phyloP scores from a whole-genome alignment of 2,888 invertebrate genomes.

The Ophioninae sp. region DNA sequence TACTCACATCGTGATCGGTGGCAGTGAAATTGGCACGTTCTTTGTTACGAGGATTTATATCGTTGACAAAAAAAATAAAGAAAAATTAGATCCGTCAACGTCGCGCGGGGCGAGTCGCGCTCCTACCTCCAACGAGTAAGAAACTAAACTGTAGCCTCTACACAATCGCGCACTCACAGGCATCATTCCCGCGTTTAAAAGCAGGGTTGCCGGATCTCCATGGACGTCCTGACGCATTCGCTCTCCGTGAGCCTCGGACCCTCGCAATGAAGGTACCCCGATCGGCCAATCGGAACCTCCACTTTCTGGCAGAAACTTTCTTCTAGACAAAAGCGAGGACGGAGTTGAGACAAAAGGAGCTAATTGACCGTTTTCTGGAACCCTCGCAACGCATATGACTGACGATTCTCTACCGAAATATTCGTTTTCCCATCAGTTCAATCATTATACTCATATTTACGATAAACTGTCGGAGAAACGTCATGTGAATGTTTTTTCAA shows the following conservation, averaged over 20 bases:
- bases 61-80: constrained; percentile 22
- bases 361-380: constrained; percentile 56
- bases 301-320: constrained; percentile 39
- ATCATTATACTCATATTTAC: background rate
- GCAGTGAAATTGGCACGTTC: constrained; percentile 45
- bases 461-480: background rate
- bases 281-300: background rate
- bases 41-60: constrained; percentile 45
- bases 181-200: constrained; percentile 41
- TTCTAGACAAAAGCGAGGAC: background rate
- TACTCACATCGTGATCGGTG: constrained; percentile 43
- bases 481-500: background rate
- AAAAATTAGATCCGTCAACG: constrained; percentile 42
- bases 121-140: constrained; percentile 28
- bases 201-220: constrained; percentile 62
- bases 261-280: constrained; percentile 5
- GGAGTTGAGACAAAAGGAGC: constrained; percentile 31
- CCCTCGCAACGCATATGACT: constrained; percentile 70
- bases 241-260: constrained; percentile 21
- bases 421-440: background rate
- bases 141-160: constrained; percentile 51
- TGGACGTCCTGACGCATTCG: constrained; percentile 20
- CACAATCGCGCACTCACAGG: constrained; percentile 29
- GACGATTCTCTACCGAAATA: constrained; percentile 2
- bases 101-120: constrained; percentile 26